phyloP scores from a whole-genome alignment of 2,797 vertebrate genomes.

The Heterohyrax brucei region DNA sequence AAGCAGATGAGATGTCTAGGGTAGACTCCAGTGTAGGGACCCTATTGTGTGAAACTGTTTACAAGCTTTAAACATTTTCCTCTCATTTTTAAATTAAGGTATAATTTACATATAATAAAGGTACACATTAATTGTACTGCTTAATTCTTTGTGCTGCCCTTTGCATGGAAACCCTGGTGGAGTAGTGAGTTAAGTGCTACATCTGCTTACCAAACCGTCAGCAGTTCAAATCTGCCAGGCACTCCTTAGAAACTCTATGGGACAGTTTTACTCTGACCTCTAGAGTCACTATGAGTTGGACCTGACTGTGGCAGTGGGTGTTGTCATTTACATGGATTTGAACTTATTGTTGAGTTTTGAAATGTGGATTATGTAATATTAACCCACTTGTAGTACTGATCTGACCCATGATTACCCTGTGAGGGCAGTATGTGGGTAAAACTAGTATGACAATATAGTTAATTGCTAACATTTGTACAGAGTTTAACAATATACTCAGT shows the following conservation, averaged over 20 bases:
- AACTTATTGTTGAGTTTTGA: slow-evolving; percentile 35
- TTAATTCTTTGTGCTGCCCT: neutral
- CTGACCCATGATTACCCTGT: neutral
- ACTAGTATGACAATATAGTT: neutral
- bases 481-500: neutral
- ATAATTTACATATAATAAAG: slow-evolving; percentile 5
- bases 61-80: slow-evolving; percentile 14
- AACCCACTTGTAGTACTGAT: neutral
- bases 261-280: too few species aligned
- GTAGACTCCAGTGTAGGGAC: neutral
- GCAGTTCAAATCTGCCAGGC: too few species aligned
- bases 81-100: slow-evolving; percentile 31
- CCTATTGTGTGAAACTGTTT: neutral
- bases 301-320: too few species aligned
- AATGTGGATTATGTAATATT: neutral
- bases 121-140: neutral
- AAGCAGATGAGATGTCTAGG: neutral
- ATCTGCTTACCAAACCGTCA: too few species aligned
- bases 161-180: too few species aligned
- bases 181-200: too few species aligned
- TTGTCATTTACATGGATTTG: neutral
- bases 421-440: neutral
- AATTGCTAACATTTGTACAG: neutral
- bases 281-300: too few species aligned
- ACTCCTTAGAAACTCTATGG: too few species aligned